Evolutionary conservation across 2,797 vertebrate species (phyloP).

Genomic region (Rhabdomys pumilio): DNA sequence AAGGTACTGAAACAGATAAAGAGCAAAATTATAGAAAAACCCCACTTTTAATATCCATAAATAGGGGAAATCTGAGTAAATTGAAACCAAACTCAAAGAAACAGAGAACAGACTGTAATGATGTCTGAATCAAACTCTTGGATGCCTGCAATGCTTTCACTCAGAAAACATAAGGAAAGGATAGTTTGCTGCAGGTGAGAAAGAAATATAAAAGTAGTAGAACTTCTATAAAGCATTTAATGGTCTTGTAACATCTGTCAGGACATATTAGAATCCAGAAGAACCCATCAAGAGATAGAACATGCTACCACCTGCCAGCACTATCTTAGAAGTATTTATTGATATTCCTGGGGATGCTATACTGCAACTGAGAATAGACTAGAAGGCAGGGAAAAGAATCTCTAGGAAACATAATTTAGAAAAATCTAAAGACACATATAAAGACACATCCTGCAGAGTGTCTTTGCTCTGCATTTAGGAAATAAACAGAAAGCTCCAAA

Average conservation of each 20-base stretch:
- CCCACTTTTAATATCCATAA: background rate
- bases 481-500: background rate
- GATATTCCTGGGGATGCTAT: background rate
- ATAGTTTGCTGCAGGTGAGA: background rate
- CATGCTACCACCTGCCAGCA: background rate
- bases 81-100: background rate
- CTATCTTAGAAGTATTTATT: background rate
- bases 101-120: background rate
- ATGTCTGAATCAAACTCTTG: background rate
- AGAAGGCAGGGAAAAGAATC: rapidly evolving
- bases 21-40: background rate
- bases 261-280: background rate
- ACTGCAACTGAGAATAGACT: background rate
- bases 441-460: background rate
- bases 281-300: background rate
- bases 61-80: background rate
- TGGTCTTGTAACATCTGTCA: background rate
- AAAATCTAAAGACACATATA: no score
- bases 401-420: background rate
- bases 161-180: background rate
- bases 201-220: background rate
- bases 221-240: background rate
- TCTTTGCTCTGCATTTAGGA: background rate
- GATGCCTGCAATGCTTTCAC: background rate
- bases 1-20: background rate